A percentile compares a stretch with the other conserved stretches of the same genome.
Evolutionary conservation across 2,888 invertebrate species (phyloP).

Genomic region (Himalopsyche japonica): DNA sequence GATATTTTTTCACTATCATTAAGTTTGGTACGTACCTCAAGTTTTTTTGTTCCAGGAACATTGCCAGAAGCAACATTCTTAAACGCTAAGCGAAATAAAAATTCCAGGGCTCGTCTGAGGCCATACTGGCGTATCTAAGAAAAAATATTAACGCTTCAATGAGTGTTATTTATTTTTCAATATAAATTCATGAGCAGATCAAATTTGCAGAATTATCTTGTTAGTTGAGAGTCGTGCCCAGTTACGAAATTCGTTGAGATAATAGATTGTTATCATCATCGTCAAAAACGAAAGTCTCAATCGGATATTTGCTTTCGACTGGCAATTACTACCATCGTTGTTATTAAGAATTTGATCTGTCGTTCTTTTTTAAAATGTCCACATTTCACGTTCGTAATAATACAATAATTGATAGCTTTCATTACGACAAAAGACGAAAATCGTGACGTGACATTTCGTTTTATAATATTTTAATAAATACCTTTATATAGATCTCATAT

Average conservation of each 20-base stretch:
- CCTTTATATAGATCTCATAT: not conserved
- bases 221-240: not conserved
- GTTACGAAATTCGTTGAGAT: not conserved
- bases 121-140: too few relatives aligned
- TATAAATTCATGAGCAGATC: not conserved
- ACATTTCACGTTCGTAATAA: not conserved
- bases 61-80: too few relatives aligned
- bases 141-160: too few relatives aligned
- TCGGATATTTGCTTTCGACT: not conserved
- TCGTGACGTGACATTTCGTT: conserved; percentile 7
- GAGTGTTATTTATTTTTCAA: too few relatives aligned
- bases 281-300: not conserved
- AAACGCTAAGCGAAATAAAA: too few relatives aligned
- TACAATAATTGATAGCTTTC: conserved; percentile 4
- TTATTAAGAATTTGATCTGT: not conserved
- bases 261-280: not conserved
- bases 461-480: conserved; percentile 3
- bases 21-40: too few relatives aligned
- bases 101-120: too few relatives aligned
- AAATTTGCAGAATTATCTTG: not conserved
- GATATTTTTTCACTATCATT: too few relatives aligned
- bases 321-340: not conserved
- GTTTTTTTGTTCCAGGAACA: too few relatives aligned
- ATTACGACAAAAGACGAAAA: conserved; percentile 5
- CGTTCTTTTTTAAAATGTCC: not conserved